Evolutionary conservation across 2,888 invertebrate genomes (phyloP).

Genomic region (Limenitis camilla): DNA sequence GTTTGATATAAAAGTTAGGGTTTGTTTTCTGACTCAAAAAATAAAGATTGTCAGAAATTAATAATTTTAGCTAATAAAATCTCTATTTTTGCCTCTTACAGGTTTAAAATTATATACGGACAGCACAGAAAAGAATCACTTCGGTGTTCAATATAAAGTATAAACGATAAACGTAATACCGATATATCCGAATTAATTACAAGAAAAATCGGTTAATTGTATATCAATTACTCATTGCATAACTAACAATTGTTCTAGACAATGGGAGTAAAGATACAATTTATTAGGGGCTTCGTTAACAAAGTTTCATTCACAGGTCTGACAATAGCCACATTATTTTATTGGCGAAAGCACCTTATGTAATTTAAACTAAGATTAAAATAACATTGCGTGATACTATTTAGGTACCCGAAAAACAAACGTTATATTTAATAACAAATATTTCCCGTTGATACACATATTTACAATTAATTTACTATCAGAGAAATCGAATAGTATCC

Average conservation of each 20-base stretch:
- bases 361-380: conserved; percentile 61
- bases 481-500: no score
- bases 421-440: no score
- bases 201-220: conserved; percentile 19
- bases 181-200: conserved; percentile 15
- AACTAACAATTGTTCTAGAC: conserved; percentile 20
- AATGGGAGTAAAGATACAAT: conserved; percentile 26
- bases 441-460: no score
- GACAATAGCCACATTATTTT: conserved; percentile 68
- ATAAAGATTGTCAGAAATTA: no score
- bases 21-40: no score
- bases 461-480: no score
- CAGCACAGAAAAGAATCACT: conserved; percentile 3
- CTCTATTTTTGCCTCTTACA: no score
- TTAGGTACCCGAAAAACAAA: no score
- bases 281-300: conserved; percentile 35
- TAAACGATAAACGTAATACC: conserved; percentile 7
- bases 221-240: conserved; percentile 24
- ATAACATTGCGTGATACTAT: conserved; percentile 9
- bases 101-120: no score
- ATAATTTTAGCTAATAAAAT: no score
- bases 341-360: conserved; percentile 62
- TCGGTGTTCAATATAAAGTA: background rate
- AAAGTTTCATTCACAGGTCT: conserved; percentile 54
- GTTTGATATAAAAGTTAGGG: no score